Evolutionary conservation across 2,113 vertebrate species (phyloP).

Genomic region (Lutjanus erythropterus): DNA sequence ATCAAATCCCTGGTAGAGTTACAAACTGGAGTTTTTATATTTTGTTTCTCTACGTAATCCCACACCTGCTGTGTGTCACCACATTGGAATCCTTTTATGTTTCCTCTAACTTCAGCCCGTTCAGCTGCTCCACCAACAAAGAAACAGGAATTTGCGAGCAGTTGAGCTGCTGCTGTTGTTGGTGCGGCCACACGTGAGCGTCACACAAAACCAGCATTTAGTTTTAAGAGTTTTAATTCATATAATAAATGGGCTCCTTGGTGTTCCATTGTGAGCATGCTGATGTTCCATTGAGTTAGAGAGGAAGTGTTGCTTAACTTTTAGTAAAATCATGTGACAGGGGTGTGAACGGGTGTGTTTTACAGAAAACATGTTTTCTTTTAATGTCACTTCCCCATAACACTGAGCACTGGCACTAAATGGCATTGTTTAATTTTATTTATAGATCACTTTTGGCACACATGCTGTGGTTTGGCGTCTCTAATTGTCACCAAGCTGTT

Average conservation of each 20-base stretch:
- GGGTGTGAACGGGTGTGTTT: not conserved
- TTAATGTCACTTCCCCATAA: not conserved
- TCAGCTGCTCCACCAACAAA: not conserved
- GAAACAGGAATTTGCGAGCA: slow-evolving; percentile 16
- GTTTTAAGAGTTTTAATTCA: not conserved
- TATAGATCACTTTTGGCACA: not conserved
- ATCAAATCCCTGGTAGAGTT: too few relatives aligned
- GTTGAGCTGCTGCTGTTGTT: not conserved
- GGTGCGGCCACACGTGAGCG: not conserved
- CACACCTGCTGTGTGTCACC: slow-evolving; percentile 24
- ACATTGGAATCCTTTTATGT: slow-evolving; percentile 28
- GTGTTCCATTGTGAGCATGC: too few relatives aligned
- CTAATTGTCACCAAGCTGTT: not conserved
- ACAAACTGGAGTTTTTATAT: not conserved
- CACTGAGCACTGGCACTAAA: not conserved
- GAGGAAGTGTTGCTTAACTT: not conserved
- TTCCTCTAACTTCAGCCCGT: not conserved
- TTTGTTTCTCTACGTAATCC: not conserved
- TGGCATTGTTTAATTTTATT: slow-evolving; percentile 5
- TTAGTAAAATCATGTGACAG: not conserved
- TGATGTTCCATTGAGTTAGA: too few relatives aligned
- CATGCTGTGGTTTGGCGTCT: not conserved
- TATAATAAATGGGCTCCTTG: too few relatives aligned
- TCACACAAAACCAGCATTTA: not conserved
- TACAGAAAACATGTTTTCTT: not conserved